Evolutionary conservation across 2,113 vertebrate genomes (phyloP).

Genomic region (Fulmarus glacialis): DNA sequence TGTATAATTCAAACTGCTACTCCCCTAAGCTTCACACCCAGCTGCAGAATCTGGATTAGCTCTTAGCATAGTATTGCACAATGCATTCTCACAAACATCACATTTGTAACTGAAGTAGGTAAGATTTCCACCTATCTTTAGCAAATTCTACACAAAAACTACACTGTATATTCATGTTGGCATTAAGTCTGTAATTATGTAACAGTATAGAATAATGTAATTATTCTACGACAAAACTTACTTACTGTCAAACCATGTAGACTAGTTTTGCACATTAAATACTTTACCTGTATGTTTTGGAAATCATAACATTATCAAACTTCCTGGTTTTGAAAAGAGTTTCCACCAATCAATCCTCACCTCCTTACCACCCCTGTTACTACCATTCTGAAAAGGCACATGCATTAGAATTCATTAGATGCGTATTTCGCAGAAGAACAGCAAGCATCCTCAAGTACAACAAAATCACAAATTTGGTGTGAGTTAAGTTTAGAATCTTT

Average conservation of each 20-base stretch:
- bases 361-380: background rate
- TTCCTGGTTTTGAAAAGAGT: background rate
- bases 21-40: background rate
- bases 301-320: background rate
- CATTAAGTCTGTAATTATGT: background rate
- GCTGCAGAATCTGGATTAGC: background rate
- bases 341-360: background rate
- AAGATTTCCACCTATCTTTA: background rate
- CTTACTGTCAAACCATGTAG: background rate
- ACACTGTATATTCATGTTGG: background rate
- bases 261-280: background rate
- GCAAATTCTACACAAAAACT: background rate
- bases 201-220: too few species aligned
- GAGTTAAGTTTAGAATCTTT: background rate
- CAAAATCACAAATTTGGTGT: background rate
- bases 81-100: background rate
- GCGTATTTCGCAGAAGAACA: background rate
- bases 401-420: background rate
- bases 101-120: background rate
- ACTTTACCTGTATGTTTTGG: background rate
- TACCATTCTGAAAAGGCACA: background rate
- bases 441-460: background rate
- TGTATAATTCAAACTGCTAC: background rate
- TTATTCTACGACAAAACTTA: background rate
- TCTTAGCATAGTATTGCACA: background rate